Evolutionary conservation across 2,113 vertebrate species (phyloP), one percentile per base, ranked within the genome.

Genomic region (Mesitornis unicolor): DNA sequence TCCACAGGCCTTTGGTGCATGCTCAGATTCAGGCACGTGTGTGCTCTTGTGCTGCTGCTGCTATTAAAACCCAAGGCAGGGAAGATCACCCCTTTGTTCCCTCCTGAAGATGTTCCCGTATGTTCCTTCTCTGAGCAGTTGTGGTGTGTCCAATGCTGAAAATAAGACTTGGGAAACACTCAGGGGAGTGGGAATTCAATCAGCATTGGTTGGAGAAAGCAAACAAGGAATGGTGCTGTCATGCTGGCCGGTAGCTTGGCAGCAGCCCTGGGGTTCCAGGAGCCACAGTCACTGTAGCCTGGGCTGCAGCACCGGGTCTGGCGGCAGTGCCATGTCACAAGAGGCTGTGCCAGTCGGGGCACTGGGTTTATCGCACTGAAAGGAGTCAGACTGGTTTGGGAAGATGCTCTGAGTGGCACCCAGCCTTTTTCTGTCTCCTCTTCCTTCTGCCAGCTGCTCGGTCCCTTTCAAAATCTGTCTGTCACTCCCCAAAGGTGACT

Each of bases 241-340:
- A 29, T 0, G 1, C 36, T 19, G 31, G 26, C 47, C 3, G 2
- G 33, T 16, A 54, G 42, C 28, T 31, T 16, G 29, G 71, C 2
- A 1, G 24, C 54, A 45, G 33, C 56, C 16, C 43, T 16, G 13
- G 25, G 25, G 28, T 38, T 73, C 78, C 7, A 7, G 69, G 75
- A 64, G 15, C 42, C 28, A 2, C 28, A 3, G 47, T 29, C 36
- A 10, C n/a, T 36, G 40, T 22, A 45, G 65, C 54, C 15, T 53
- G 56, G 11, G 38, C 36, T 7, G 25, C 29, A 53, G 36, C 24
- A n/a, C 31, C 3, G 1, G 47, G 1, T 59, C 36, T 13, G 11
- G 42, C 64, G 2, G 0, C 2, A 1, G 19, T 36, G 38, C 12
- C 50, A 38, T 1, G 0, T 60, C 60, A 9, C 33, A 3, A 8